phyloP scores from a whole-genome alignment of 2,113 vertebrate species.

The Zapus hudsonius region DNA sequence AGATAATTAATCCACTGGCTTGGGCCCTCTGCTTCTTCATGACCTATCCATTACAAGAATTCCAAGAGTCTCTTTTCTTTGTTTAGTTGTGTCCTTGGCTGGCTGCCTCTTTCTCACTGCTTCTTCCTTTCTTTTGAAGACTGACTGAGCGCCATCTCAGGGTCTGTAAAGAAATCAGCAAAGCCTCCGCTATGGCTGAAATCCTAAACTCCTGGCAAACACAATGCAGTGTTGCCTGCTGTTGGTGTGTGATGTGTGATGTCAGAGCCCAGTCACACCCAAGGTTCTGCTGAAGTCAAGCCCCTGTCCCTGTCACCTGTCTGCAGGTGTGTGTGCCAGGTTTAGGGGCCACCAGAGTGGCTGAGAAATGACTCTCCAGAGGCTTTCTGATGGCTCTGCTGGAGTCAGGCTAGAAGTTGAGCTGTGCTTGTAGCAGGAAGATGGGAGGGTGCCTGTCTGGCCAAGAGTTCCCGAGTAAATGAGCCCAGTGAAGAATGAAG shows the following conservation, averaged over 20 bases:
- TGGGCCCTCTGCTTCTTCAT: not conserved
- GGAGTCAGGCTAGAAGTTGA: not conserved
- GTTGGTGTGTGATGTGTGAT: not conserved
- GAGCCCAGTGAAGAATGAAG: not conserved
- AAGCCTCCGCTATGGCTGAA: not conserved
- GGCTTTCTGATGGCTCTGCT: not conserved
- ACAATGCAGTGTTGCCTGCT: not conserved
- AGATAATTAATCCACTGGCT: not conserved
- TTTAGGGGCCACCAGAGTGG: not conserved
- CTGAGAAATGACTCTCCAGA: not conserved
- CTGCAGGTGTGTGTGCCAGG: not conserved
- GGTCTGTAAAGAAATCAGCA: not conserved
- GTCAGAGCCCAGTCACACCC: not conserved
- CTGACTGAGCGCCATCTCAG: not conserved
- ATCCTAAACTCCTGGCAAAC: not conserved
- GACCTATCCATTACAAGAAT: not conserved
- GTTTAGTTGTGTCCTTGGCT: conserved; percentile 5
- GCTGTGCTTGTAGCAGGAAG: not conserved
- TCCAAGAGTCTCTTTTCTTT: not conserved
- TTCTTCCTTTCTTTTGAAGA: conserved; percentile 16
- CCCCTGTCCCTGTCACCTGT: not conserved
- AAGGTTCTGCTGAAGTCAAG: not conserved
- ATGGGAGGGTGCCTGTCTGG: not conserved
- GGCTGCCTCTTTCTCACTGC: not conserved
- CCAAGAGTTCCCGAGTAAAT: not conserved